Base-by-base conservation (phyloP, 2,888 invertebrate genomes). In the Strigamia maritima region DNA sequence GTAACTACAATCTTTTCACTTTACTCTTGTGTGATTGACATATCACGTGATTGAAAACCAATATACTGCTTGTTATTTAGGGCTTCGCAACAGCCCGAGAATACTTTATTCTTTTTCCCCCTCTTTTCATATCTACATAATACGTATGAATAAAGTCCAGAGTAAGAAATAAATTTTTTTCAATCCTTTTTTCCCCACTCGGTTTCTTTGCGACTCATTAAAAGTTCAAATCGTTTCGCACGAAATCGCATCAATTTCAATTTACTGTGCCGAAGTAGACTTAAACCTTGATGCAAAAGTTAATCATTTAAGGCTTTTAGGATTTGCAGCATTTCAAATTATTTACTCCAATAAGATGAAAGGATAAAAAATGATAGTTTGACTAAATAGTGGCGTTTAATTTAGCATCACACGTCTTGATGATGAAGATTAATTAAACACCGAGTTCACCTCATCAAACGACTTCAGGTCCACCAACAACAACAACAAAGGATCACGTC, bases 1-100 rank as follows among this genome's bases (percentile, higher is more conserved):
- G 49, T 49, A 49, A 49, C 49, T 49, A 49, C 49, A 49, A 49
- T 49, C 49, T 49, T 49, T 49, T 49, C 49, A 49, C 49, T 49
- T 49, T 49, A 49, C 49, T 49, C 49, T 49, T 49, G 49, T 49
- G 49, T 49, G 49, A 49, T 49, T 49, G 49, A 49, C 49, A 49
- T 49, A n/a, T 49, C 49, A 49, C 49, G 49, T 49, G 49, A 49
- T 49, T 49, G 49, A 49, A 49, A 49, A 49, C 49, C 49, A 49
- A 49, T 49, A 49, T 49, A 49, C 49, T 49, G 49, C 49, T 49
- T 49, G 49, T 49, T 49, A 49, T 49, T 49, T 49, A 49, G 49
- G 49, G 4, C 49, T 49, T 49, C 49, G 49, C 14, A 49, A 49
- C 49, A n/a, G n/a, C 49, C 14, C 16, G 49, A 14, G 49, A 49